Evolutionary conservation across 1,140 invertebrate species (phyloP), one percentile per base, ranked within the genome.

Genomic region (Leptoteleia sp.): DNA sequence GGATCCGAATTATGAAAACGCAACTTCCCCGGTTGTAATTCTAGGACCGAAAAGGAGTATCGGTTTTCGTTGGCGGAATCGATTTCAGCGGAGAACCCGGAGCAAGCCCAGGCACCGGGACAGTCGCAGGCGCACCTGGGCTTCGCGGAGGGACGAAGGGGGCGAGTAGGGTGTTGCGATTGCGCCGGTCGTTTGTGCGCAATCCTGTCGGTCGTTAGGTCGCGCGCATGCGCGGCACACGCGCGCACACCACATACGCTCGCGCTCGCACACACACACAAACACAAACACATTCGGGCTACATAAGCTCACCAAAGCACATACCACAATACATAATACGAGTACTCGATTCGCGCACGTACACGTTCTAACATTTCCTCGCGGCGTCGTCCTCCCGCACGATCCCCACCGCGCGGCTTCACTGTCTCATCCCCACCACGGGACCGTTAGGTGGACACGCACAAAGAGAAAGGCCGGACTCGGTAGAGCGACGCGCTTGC

Each of bases 401-500:
- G 5, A 22, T 76, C 80, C 78, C 82, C 81, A 80, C 80, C 29
- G 16, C 47, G 27, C 40, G 48, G 12, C 45, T 1, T 15, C 3
- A 25, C 3, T 43, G 25, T 64, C 4, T 25, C 19, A 43, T 61
- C 76, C 73, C 50, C 64, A 48, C 65, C 61, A 48, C 70, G 76
- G 75, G 80, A 84, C 82, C 87, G 85, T 85, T 87, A 86, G 84
- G 82, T 83, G 79, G 78, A 83, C 81, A 88, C 87, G 87, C 87
- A 73, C 70, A 73, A 73, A 73, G 59, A 73, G 70, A 73, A 88
- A 89, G 85, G 82, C 76, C 65, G 70, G 80, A 82, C 77, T 77
- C 80, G 76, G 82, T 48, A 33, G 68, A 80, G 80, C 81, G 85
- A 87, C 88, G 87, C 87, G 87, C 86, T 89, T 88, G 86, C 88